Conservation (phyloP, 2,797 vertebrate species). For the Artibeus jamaicensis region DNA sequence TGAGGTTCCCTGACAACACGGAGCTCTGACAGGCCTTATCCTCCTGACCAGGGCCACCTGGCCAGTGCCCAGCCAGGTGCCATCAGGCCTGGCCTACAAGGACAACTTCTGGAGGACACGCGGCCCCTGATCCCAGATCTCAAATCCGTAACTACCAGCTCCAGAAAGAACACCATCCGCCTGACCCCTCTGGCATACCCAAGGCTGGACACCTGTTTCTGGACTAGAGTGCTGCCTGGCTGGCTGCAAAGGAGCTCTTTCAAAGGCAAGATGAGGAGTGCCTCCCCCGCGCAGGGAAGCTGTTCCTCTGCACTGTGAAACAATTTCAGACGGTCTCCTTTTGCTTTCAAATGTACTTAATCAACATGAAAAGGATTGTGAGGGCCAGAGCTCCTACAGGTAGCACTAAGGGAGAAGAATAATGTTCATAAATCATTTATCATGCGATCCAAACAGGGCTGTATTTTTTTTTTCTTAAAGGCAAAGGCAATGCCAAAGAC, state of each 20-base stretch:
- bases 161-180: neutral
- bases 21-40: neutral
- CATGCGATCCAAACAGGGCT: slow-evolving; percentile 38
- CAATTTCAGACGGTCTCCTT: slow-evolving; percentile 57
- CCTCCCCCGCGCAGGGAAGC: slow-evolving; percentile 16
- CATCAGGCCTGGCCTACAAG: neutral
- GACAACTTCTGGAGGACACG: neutral
- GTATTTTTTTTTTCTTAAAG: slow-evolving; percentile 70
- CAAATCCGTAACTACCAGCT: neutral
- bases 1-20: neutral
- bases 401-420: slow-evolving; percentile 58
- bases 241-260: slow-evolving; percentile 37
- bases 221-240: slow-evolving; percentile 16
- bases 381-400: slow-evolving; percentile 65
- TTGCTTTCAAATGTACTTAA: slow-evolving; percentile 70
- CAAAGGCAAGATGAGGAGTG: slow-evolving; percentile 36
- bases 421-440: slow-evolving; percentile 76
- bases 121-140: neutral
- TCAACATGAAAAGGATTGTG: slow-evolving; percentile 49
- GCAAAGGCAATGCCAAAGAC: slow-evolving; percentile 52
- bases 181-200: neutral
- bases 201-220: neutral
- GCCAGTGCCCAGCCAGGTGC: neutral
- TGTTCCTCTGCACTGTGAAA: slow-evolving; percentile 31
- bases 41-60: neutral